phyloP scores from a whole-genome alignment of 2,888 invertebrate species.

The Rotaria magnacalcarata region DNA sequence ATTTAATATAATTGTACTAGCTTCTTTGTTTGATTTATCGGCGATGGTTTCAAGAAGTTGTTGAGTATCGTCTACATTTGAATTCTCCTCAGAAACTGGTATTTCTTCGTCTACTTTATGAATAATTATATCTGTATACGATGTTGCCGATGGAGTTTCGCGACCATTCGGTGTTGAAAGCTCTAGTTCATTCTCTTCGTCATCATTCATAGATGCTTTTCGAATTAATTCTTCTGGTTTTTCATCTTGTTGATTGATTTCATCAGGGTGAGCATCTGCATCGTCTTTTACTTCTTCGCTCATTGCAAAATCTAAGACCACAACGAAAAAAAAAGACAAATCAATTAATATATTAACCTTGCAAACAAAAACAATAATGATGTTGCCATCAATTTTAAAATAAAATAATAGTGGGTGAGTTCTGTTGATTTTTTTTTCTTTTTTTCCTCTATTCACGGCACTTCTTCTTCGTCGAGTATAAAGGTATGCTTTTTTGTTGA shows the following conservation, averaged over 20 bases:
- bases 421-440: neutral
- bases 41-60: neutral
- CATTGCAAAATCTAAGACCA: neutral
- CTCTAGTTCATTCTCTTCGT: neutral
- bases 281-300: neutral
- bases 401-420: neutral
- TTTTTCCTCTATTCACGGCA: neutral
- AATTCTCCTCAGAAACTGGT: neutral
- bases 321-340: neutral
- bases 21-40: slow-evolving; percentile 34
- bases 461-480: neutral
- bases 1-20: neutral
- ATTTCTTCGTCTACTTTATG: neutral
- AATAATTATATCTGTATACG: neutral
- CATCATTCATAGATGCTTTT: neutral
- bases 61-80: neutral
- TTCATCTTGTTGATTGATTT: neutral
- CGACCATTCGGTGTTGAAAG: neutral
- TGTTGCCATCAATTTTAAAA: neutral
- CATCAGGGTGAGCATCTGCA: neutral
- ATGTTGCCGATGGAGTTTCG: neutral
- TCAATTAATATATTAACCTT: neutral
- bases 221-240: neutral
- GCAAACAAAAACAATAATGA: too few relatives aligned
- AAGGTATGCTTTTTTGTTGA: neutral